phyloP scores from a whole-genome alignment of 2,888 invertebrate genomes.

The Notodonta ziczac region DNA sequence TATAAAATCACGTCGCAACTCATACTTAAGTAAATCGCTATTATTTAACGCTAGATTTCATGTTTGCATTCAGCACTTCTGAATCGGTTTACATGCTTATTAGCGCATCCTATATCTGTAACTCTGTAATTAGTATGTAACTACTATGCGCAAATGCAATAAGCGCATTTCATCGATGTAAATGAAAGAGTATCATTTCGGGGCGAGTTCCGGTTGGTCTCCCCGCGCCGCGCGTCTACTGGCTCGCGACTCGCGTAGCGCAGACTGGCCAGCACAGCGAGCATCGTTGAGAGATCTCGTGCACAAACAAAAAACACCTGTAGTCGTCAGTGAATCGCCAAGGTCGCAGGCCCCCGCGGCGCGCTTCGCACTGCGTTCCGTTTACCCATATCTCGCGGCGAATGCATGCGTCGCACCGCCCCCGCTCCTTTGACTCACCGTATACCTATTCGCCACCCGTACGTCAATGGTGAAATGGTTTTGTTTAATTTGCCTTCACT shows the following conservation, averaged over 20 bases:
- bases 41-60: slow-evolving; percentile 3
- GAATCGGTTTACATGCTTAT: slow-evolving; percentile 19
- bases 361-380: slow-evolving; percentile 76
- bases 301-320: slow-evolving; percentile 83
- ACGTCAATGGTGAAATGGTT: slow-evolving; percentile 55
- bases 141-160: slow-evolving; percentile 22
- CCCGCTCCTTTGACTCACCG: slow-evolving; percentile 72
- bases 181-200: slow-evolving; percentile 60
- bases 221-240: slow-evolving; percentile 49
- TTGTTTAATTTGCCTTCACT: slow-evolving; percentile 30
- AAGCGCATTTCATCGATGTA: slow-evolving; percentile 23
- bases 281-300: slow-evolving; percentile 66
- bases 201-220: slow-evolving; percentile 66
- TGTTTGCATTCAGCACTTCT: slow-evolving; percentile 7
- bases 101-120: slow-evolving; percentile 13
- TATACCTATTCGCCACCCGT: slow-evolving; percentile 47
- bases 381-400: slow-evolving; percentile 83
- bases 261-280: slow-evolving; percentile 55
- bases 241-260: slow-evolving; percentile 36
- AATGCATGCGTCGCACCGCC: slow-evolving; percentile 72
- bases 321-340: slow-evolving; percentile 80
- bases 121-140: slow-evolving; percentile 21
- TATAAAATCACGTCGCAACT: slow-evolving; percentile 20
- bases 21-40: neutral
- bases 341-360: slow-evolving; percentile 79